Conservation (phyloP, 2,113 vertebrate genomes). For the Bos javanicus region DNA sequence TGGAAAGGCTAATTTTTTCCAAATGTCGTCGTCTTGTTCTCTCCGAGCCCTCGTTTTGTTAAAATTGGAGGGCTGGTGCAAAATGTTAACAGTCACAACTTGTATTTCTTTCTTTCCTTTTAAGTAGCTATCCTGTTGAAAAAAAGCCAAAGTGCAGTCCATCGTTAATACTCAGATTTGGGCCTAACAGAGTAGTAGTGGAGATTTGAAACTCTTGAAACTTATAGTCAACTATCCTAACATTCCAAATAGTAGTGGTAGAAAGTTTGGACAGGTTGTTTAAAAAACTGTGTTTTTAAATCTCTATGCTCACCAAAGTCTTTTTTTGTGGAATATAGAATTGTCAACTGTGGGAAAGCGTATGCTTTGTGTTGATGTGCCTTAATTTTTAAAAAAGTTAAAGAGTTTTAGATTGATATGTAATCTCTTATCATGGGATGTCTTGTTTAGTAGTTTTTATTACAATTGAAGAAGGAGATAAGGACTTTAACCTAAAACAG, state of each 20-base stretch:
- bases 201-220: not conserved
- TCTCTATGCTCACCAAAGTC: not conserved
- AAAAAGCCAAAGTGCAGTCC: not conserved
- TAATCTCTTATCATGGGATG: slow-evolving; percentile 57
- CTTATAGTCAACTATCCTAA: not conserved
- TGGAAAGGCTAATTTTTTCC: slow-evolving; percentile 4
- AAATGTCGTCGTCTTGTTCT: not conserved
- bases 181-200: not conserved
- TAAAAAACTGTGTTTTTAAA: not conserved
- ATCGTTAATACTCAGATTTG: not conserved
- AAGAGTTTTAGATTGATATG: slow-evolving; percentile 54
- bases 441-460: slow-evolving; percentile 64
- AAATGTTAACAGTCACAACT: not conserved
- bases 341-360: not conserved
- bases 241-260: not conserved
- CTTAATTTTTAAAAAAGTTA: not conserved
- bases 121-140: not conserved
- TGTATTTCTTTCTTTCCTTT: not conserved
- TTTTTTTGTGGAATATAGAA: not conserved
- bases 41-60: not conserved
- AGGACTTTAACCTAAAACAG: slow-evolving; percentile 82
- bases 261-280: not conserved
- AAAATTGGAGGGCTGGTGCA: not conserved
- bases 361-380: not conserved
- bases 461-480: slow-evolving; percentile 79